Evolutionary conservation across 2,888 invertebrate species (phyloP).

Genomic region (Willowsia nigromaculata): DNA sequence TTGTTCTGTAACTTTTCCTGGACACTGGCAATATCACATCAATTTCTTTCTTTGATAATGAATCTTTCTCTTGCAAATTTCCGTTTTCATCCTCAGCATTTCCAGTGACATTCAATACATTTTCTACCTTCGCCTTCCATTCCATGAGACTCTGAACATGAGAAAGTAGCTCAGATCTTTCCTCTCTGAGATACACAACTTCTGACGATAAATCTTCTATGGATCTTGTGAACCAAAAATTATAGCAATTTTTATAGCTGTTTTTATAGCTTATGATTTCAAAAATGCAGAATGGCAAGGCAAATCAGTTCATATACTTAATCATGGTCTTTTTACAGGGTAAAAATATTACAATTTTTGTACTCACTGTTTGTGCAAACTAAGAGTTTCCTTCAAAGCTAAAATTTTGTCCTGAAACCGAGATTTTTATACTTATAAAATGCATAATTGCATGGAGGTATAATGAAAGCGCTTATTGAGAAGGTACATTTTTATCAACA

Average conservation of each 20-base stretch:
- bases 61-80: neutral
- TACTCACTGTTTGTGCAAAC: constrained; percentile 1
- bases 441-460: neutral
- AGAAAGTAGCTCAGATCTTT: neutral
- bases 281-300: too few relatives aligned
- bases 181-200: constrained; percentile 8
- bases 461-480: neutral
- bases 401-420: neutral
- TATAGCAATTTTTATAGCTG: too few relatives aligned
- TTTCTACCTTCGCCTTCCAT: neutral
- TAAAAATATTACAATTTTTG: too few relatives aligned
- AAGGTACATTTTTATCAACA: neutral
- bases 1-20: neutral
- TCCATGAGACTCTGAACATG: neutral
- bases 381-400: constrained; percentile 4
- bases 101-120: neutral
- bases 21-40: neutral
- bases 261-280: too few relatives aligned
- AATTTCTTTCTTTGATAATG: neutral
- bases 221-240: neutral
- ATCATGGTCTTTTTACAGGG: too few relatives aligned
- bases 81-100: too few relatives aligned
- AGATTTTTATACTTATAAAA: neutral
- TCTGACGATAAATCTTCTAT: constrained; percentile 14
- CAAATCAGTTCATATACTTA: too few relatives aligned